Evolutionary conservation across 1,140 invertebrate genomes (phyloP), one percentile per base, ranked within the genome.

Genomic region (Meteorus sp.): DNA sequence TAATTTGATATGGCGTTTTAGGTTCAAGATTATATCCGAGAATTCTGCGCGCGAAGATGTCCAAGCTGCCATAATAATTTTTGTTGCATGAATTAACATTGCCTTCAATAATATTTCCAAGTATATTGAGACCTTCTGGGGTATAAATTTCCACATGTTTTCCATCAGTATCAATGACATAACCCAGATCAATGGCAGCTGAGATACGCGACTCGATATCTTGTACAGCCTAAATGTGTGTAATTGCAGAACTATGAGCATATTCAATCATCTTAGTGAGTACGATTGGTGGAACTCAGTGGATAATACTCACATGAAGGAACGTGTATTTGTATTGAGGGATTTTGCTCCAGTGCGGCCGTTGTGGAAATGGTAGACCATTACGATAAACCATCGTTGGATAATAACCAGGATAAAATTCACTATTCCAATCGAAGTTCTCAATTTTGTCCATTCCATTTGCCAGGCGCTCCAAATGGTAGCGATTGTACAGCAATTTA

Each of bases 31-130:
- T 71, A 59, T 65, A 78, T n/a, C 79, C 78, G 8, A 81, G 65
- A 22, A 82, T 70, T 27, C 76, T 75, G 20, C 75, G 72, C 3
- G 68, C 70, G 7, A 72, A 74, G 3, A 73, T 64, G 45, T 85
- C 81, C 59, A 86, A 77, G 45, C 81, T 76, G 15, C 83, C 85
- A 68, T 87, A 88, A 68, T 75, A 84, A n/a, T 76, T 50, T 9
- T 31, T 61, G 70, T 87, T 85, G 37, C 69, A 68, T n/a, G 80
- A 83, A 60, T 83, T 81, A 2, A 58, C 61, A 52, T 81, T 83
- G 3, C 77, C 75, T 66, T 85, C 80, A 5, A 84, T 78, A 3
- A 83, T 63, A 59, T 82, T 82, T 11, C 79, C 84, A 48, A 83
- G 73, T 25, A 78, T 73, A 53, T 81, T 74, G 37, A 75, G 62